Evolutionary conservation across 2,113 vertebrate genomes (phyloP).

Genomic region (Vidua macroura): DNA sequence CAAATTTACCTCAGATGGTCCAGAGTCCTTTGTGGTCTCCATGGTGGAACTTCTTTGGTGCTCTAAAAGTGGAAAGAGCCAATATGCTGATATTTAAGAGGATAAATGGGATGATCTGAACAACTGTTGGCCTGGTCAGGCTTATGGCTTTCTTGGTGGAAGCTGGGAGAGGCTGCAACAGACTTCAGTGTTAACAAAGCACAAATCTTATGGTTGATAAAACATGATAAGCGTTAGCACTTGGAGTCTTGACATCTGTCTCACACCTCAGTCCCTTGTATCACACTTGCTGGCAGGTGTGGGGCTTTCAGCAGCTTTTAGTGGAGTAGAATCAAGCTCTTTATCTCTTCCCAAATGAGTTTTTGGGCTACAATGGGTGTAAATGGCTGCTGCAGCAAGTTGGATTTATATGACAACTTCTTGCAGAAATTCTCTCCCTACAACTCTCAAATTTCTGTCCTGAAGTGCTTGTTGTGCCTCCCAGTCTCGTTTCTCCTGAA

Average conservation of each 20-base stretch:
- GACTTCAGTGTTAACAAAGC: neutral
- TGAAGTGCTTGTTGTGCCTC: neutral
- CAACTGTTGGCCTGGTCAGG: neutral
- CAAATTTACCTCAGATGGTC: neutral
- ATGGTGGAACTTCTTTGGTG: neutral
- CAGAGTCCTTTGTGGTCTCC: neutral
- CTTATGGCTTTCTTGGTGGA: neutral
- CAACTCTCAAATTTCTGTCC: neutral
- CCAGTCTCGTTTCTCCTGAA: neutral
- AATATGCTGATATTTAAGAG: neutral
- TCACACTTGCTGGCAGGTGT: neutral
- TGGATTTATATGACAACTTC: neutral
- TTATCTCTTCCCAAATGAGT: neutral
- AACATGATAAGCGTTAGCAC: neutral
- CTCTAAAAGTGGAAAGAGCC: neutral
- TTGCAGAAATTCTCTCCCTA: neutral
- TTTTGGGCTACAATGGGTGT: neutral
- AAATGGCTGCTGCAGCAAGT: neutral
- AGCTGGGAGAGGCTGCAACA: neutral
- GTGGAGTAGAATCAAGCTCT: neutral
- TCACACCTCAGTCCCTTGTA: neutral
- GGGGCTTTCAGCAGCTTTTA: neutral
- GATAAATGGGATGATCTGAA: neutral
- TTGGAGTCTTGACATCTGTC: neutral
- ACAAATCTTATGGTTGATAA: neutral